Base-by-base conservation (phyloP, 2,888 invertebrate genomes). In the Latheticus oryzae region DNA sequence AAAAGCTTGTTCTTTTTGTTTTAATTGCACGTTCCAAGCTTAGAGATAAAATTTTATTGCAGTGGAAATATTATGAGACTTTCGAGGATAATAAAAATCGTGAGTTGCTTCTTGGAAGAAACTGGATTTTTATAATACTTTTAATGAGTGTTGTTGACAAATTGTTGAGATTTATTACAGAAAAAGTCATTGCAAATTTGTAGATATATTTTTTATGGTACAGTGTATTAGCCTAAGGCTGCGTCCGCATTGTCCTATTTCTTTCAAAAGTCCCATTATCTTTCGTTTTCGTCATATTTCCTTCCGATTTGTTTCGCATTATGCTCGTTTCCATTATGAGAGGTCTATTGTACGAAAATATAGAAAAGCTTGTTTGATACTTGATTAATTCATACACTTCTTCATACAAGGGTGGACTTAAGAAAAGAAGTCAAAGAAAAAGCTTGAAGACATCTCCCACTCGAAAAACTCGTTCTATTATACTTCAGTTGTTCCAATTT, bases 1-100 rank as follows among this genome's bases (percentile, higher is more conserved):
- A 66, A 71, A 70, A 68, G 67, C 69, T 63, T 67, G 68, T 71
- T 70, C 71, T 71, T 72, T n/a, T 70, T 69, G 69, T 72, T 68
- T 66, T 72, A 71, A 72, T 71, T 72, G 72, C 67, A 60, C 37
- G 50, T 62, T 62, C 62, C 47, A 57, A 47, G 56, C 45, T 60
- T 60, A 48, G 52, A 67, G 69, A 71, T 71, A 71, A 70, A 69
- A 66, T 65, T 69, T 69, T 68, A 68, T 65, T 59, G 60, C 59
- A 47, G 19, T 24, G 38, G 28, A 48, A 48, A 56, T 48, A 50
- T 40, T 42, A 19, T 24, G 15, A 19, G 21, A 19, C 3, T 5
- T 19, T 28, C 24, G 17, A 19, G 51, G 30, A 67, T 64, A 65
- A 66, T 65, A 66, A 69, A 64, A 61, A 62, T 61, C 61, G 7